A percentile compares a stretch with the other conserved stretches of the same genome.
These are phyloP conservation scores for Ligdia adustata DNA, from an alignment of 2,888 invertebrate genomes.

Conservation along the genomic window DNA sequence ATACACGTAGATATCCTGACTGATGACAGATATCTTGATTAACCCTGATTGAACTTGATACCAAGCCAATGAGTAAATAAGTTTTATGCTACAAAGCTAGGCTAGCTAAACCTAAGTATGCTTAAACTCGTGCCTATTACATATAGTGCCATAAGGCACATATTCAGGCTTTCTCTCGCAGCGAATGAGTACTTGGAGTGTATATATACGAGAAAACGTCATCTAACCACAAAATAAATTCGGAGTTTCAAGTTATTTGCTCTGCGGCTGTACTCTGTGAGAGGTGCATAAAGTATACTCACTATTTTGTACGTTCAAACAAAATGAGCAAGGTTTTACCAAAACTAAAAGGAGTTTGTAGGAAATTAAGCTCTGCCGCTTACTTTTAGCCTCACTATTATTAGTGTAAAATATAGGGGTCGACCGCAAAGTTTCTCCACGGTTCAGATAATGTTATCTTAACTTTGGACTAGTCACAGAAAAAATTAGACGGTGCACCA, in stretches of 20 bases:
- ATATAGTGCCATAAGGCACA: too few relatives aligned
- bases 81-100: too few relatives aligned
- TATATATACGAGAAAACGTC: background rate
- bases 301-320: constrained; percentile 9
- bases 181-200: background rate
- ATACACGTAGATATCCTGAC: too few relatives aligned
- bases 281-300: constrained; percentile 5
- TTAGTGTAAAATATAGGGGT: constrained; percentile 49
- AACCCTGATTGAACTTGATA: too few relatives aligned
- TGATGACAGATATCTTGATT: too few relatives aligned
- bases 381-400: constrained; percentile 29
- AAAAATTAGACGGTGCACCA: constrained; percentile 44
- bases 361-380: constrained; percentile 12
- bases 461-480: constrained; percentile 44
- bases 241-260: constrained; percentile 1
- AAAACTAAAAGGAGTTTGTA: constrained; percentile 8
- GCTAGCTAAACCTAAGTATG: too few relatives aligned
- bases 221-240: constrained; percentile 8
- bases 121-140: too few relatives aligned
- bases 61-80: too few relatives aligned
- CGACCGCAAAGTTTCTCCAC: constrained; percentile 55
- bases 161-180: background rate
- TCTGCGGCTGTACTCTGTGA: constrained; percentile 3
- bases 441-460: constrained; percentile 50
- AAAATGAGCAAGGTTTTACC: constrained; percentile 8